Percentiles rank a stretch among this genome's conserved stretches.
These are phyloP conservation scores for Lasioglossum pauxillum DNA, from an alignment of 2,888 invertebrate genomes.

Conservation along the genomic window DNA sequence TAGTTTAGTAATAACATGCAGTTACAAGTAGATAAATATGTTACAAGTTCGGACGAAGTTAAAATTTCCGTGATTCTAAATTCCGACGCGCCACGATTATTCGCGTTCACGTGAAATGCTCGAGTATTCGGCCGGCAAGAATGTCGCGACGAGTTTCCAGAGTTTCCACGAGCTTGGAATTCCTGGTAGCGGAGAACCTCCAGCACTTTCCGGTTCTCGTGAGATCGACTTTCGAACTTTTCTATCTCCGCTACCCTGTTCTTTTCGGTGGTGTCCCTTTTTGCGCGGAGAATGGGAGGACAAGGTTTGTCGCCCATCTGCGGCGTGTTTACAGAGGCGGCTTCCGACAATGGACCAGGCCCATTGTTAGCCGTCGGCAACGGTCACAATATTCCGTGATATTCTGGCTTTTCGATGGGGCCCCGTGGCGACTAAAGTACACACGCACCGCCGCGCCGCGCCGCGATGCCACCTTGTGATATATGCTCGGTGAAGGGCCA, in stretches of 20 bases:
- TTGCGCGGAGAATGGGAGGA: conserved; percentile 69
- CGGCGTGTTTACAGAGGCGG: conserved; percentile 72
- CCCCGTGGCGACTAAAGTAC: conserved; percentile 56
- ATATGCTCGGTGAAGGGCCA: conserved; percentile 62
- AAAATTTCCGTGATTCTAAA: background rate
- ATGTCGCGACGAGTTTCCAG: background rate
- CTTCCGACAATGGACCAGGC: conserved; percentile 66
- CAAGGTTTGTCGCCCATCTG: conserved; percentile 72
- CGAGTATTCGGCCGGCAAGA: background rate
- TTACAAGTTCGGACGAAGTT: background rate
- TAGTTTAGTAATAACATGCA: no score
- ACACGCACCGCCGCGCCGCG: conserved; percentile 61
- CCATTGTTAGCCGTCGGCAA: conserved; percentile 72
- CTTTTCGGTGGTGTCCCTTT: conserved; percentile 52
- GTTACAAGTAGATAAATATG: background rate
- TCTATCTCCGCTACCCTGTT: conserved; percentile 35
- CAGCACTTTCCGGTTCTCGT: conserved; percentile 22
- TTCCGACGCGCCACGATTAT: background rate
- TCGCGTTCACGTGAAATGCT: background rate
- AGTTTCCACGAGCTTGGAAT: conserved; percentile 44
- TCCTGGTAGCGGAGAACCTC: conserved; percentile 18
- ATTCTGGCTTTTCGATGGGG: conserved; percentile 70
- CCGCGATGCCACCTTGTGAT: conserved; percentile 72
- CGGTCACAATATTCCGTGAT: conserved; percentile 76
- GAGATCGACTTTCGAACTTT: conserved; percentile 59